Percentiles rank a stretch among this genome's conserved stretches.
Conservation (phyloP, 2,888 invertebrate genomes). For the Sialis lutaria region DNA sequence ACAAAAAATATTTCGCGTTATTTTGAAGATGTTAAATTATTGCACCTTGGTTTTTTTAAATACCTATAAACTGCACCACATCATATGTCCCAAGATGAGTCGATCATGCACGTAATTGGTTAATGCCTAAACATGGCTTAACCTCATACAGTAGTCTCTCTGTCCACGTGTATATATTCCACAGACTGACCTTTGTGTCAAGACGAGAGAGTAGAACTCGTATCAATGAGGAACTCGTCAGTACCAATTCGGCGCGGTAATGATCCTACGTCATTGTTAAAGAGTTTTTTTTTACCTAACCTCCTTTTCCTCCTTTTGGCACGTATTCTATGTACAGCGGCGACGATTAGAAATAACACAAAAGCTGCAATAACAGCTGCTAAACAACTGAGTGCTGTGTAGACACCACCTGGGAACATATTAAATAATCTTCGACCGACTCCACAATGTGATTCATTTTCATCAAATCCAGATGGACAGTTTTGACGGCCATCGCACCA, state of each 20-base stretch:
- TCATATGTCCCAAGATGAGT: no score
- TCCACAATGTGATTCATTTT: conserved; percentile 48
- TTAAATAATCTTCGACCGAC: conserved; percentile 30
- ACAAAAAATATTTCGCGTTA: no score
- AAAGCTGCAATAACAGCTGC: conserved; percentile 37
- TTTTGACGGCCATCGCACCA: conserved; percentile 58
- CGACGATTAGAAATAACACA: conserved; percentile 36
- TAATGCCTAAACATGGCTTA: conserved; percentile 8
- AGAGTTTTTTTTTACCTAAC: conserved; percentile 31
- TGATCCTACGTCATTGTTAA: conserved; percentile 18
- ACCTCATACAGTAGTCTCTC: conserved; percentile 79
- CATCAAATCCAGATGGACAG: conserved; percentile 51
- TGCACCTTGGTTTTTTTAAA: no score
- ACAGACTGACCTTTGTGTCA: conserved; percentile 83
- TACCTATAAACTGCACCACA: no score
- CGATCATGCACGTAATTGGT: no score
- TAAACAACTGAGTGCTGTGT: conserved; percentile 37
- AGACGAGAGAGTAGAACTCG: conserved; percentile 47
- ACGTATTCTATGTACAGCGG: conserved; percentile 37
- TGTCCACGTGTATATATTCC: conserved; percentile 84
- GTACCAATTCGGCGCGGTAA: conserved; percentile 37
- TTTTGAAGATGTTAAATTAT: no score
- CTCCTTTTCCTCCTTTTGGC: conserved; percentile 32
- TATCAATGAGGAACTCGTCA: conserved; percentile 50
- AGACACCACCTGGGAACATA: conserved; percentile 33